Evolutionary conservation across 2,888 invertebrate genomes (phyloP).

Genomic region (Tryphoninae sp.): DNA sequence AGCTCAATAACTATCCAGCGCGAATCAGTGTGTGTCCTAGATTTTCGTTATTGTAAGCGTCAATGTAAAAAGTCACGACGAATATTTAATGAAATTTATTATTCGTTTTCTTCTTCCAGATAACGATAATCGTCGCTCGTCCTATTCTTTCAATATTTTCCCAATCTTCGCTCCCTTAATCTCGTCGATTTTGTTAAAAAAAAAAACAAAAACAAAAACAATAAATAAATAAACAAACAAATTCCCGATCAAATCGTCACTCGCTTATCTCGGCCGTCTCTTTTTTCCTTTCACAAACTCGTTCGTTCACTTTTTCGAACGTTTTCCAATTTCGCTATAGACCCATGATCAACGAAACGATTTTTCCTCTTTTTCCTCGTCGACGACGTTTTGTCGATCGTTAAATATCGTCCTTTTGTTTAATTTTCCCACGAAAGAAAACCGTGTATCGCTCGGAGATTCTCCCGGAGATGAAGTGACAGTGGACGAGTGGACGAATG

Average conservation of each 20-base stretch:
- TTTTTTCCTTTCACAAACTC: conserved; percentile 18
- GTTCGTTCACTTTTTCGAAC: conserved; percentile 35
- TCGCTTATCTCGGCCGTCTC: neutral
- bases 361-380: conserved; percentile 37
- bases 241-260: conserved; percentile 9
- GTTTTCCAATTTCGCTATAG: conserved; percentile 58
- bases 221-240: neutral
- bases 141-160: neutral
- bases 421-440: conserved; percentile 23
- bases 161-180: neutral
- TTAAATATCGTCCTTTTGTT: conserved; percentile 26
- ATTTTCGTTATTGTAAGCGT: conserved; percentile 13
- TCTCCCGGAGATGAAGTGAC: conserved; percentile 34
- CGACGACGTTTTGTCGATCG: conserved; percentile 50
- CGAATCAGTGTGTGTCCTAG: conserved; percentile 35
- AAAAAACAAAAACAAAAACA: neutral
- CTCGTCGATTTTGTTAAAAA: neutral
- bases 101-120: neutral
- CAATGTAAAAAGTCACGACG: neutral
- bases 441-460: neutral
- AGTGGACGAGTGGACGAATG: conserved; percentile 24
- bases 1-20: conserved; percentile 31
- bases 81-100: neutral
- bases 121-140: conserved; percentile 3
- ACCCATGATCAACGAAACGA: conserved; percentile 58